Conservation (phyloP, 2,888 invertebrate species). For the Alloscopus bannaensis region DNA sequence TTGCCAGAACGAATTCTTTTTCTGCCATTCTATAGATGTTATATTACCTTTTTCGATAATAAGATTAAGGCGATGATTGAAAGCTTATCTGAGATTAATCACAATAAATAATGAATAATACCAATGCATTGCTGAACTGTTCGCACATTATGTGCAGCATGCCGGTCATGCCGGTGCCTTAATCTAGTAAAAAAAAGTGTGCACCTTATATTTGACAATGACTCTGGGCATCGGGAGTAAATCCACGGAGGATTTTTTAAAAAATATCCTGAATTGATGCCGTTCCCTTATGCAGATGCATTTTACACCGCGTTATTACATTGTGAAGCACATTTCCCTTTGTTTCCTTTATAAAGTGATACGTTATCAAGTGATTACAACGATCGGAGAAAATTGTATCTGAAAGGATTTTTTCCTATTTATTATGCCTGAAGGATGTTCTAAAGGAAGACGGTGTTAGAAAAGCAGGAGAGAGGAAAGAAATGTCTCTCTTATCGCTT, state of each 20-base stretch:
- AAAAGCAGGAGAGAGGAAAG: background rate
- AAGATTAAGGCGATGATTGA: background rate
- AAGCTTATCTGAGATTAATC: background rate
- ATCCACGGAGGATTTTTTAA: too few species aligned
- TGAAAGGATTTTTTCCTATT: background rate
- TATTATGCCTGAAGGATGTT: background rate
- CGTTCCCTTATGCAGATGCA: too few species aligned
- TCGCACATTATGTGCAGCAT: background rate
- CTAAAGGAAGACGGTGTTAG: background rate
- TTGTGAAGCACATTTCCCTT: background rate
- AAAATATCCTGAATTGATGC: too few species aligned
- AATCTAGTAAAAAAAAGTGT: too few species aligned
- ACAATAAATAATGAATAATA: background rate
- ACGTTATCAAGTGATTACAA: conserved; percentile 2
- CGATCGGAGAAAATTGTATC: conserved; percentile 12
- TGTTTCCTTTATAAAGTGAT: background rate
- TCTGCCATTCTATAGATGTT: background rate
- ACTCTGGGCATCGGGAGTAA: background rate
- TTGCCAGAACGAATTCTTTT: conserved; percentile 2
- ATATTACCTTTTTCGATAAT: background rate
- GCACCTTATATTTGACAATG: too few species aligned
- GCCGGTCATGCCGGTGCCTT: too few species aligned
- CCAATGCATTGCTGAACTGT: background rate
- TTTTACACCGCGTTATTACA: too few species aligned
- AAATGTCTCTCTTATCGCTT: background rate